Evolutionary conservation across 2,113 vertebrate genomes (phyloP).

Genomic region (Colaptes auratus): DNA sequence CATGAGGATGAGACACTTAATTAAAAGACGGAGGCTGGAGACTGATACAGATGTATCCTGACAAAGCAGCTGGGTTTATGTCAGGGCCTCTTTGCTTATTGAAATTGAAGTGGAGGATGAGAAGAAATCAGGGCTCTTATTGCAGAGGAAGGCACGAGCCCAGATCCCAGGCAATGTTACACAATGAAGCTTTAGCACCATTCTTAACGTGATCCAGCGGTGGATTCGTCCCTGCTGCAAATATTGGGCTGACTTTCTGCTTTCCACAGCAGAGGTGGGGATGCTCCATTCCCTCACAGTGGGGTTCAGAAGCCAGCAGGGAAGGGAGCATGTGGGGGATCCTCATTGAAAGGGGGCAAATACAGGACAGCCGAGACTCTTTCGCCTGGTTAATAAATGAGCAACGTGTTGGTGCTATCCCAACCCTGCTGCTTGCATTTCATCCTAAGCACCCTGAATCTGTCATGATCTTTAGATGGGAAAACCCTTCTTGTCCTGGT

Average conservation of each 20-base stretch:
- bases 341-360: fast-evolving
- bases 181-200: not conserved
- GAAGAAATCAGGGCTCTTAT: not conserved
- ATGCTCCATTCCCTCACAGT: fast-evolving
- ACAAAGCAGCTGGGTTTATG: conserved; percentile 53
- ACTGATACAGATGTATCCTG: conserved; percentile 54
- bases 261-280: not conserved
- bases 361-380: not conserved
- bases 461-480: not conserved
- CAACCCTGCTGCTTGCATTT: not conserved
- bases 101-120: not conserved
- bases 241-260: fast-evolving
- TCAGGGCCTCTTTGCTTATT: conserved; percentile 21
- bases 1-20: conserved; percentile 38
- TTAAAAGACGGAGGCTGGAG: conserved; percentile 40
- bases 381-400: not conserved
- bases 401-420: fast-evolving
- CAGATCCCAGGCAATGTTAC: not conserved
- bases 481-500: not conserved
- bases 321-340: not conserved
- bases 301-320: not conserved
- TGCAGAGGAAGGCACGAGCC: not conserved
- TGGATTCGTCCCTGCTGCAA: not conserved
- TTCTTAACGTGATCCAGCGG: fast-evolving
- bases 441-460: fast-evolving